Conservation (phyloP, 2,113 vertebrate species). For the Struthio camelus region DNA sequence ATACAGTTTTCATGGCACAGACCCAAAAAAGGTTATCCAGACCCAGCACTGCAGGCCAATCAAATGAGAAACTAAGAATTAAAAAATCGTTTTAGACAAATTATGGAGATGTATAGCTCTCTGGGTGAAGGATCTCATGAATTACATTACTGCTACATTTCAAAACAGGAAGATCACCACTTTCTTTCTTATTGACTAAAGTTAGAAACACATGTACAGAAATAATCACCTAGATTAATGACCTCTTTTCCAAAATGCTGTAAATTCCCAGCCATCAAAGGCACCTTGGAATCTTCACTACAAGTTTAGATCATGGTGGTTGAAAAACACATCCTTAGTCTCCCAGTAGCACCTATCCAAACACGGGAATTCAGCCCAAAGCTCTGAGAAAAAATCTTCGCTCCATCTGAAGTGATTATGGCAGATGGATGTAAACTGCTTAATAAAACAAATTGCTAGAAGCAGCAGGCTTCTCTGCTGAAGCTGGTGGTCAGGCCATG, state of each 20-base stretch:
- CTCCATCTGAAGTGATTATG: neutral
- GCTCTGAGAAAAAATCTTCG: neutral
- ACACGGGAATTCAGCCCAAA: neutral
- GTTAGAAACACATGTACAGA: constrained; percentile 19
- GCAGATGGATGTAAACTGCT: neutral
- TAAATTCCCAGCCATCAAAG: constrained; percentile 19
- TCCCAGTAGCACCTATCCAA: neutral
- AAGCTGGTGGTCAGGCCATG: neutral
- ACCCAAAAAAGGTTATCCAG: neutral
- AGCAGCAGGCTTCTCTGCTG: neutral
- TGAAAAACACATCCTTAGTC: neutral
- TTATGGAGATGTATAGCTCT: neutral
- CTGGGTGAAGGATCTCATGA: neutral
- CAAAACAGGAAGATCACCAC: neutral
- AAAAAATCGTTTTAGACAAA: neutral
- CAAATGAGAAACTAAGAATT: neutral
- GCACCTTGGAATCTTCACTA: constrained; percentile 21
- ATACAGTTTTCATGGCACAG: fast-evolving
- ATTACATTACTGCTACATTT: neutral
- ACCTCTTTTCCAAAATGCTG: constrained; percentile 40
- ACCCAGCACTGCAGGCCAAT: neutral
- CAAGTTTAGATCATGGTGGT: neutral
- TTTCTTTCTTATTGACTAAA: constrained; percentile 16
- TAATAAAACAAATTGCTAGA: neutral
- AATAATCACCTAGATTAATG: constrained; percentile 52